These are phyloP conservation scores for Dipodomys stephensi DNA, from an alignment of 2,113 vertebrate species.

Conservation along the genomic window DNA sequence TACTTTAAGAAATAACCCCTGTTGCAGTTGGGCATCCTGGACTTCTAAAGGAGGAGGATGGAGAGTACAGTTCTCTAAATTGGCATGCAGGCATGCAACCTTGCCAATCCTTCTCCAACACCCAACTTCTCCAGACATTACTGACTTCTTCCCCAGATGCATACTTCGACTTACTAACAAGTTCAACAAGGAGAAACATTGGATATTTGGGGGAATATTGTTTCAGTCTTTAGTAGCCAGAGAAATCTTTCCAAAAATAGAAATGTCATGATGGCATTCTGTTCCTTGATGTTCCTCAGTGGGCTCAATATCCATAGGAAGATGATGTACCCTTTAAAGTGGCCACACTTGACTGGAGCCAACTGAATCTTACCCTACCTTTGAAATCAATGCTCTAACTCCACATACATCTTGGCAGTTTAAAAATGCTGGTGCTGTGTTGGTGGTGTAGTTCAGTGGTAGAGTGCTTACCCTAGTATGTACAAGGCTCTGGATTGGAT, in stretches of 20 bases:
- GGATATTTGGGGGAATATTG: not conserved
- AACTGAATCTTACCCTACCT: not conserved
- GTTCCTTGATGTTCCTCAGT: not conserved
- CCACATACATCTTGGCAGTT: not conserved
- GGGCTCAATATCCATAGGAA: not conserved
- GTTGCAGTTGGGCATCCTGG: not conserved
- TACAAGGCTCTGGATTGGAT: not conserved
- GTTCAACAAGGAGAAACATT: not conserved
- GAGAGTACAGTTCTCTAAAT: not conserved
- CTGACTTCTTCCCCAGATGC: not conserved
- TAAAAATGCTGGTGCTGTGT: too few species aligned
- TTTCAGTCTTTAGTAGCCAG: not conserved
- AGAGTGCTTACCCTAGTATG: too few species aligned
- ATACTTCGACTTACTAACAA: not conserved
- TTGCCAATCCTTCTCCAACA: fast-evolving
- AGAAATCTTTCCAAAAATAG: not conserved
- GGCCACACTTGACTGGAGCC: not conserved
- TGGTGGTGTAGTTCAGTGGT: not conserved
- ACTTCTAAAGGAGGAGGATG: not conserved
- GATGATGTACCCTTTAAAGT: not conserved
- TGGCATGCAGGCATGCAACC: not conserved
- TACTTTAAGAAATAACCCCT: not conserved
- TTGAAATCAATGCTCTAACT: not conserved
- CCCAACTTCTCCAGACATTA: not conserved
- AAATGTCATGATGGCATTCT: not conserved